Evolutionary conservation across 2,113 vertebrate genomes (phyloP).

Genomic region (Cichladusa arquata): DNA sequence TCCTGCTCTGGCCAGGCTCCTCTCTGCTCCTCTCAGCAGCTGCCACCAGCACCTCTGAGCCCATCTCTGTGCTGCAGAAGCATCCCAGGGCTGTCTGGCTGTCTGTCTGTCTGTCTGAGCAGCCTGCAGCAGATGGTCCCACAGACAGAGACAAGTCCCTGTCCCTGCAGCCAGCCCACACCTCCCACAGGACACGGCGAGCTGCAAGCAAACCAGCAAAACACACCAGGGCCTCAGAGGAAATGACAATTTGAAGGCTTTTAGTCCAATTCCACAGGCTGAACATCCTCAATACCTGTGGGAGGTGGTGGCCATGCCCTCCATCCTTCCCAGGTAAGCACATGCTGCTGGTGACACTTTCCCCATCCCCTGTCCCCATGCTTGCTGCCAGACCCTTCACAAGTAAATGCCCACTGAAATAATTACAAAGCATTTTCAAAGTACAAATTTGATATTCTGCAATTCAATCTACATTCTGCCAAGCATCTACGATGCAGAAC

Average conservation of each 20-base stretch:
- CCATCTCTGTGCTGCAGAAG: not conserved
- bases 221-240: not conserved
- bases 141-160: not conserved
- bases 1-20: not conserved
- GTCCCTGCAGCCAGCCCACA: not conserved
- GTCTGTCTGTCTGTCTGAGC: not conserved
- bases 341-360: not conserved
- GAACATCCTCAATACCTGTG: not conserved
- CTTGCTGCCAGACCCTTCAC: not conserved
- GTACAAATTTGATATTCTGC: not conserved
- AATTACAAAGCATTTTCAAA: not conserved
- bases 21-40: not conserved
- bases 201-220: not conserved
- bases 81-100: not conserved
- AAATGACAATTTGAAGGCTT: not conserved
- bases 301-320: not conserved
- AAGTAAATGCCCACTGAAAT: not conserved
- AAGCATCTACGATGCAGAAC: not conserved
- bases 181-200: not conserved
- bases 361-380: not conserved
- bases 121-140: not conserved
- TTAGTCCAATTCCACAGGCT: not conserved
- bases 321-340: not conserved
- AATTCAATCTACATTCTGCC: not conserved
- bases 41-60: not conserved